Conservation (phyloP, 2,888 invertebrate species). For the Asteroscopus sphinx region DNA sequence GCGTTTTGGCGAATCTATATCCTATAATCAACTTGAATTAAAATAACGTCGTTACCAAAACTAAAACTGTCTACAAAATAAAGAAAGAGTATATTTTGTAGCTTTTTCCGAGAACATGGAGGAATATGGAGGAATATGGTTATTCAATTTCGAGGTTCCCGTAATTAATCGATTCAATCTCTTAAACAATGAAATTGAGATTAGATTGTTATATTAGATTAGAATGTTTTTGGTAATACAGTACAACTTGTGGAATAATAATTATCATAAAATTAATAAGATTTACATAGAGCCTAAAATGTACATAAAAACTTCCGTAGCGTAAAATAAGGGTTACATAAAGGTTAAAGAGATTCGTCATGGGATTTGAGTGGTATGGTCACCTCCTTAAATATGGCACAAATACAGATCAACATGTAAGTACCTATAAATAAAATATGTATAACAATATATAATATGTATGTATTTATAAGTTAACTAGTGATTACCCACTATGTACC, state of each 20-base stretch:
- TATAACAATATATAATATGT: no score
- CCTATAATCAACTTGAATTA: no score
- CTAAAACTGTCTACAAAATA: no score
- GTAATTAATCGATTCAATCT: background rate
- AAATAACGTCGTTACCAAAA: no score
- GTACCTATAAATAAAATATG: no score
- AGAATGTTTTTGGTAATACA: background rate
- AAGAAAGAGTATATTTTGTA: background rate
- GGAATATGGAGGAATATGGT: background rate
- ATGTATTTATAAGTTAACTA: no score
- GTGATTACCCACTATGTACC: no score
- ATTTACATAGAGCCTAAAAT: background rate
- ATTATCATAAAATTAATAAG: background rate
- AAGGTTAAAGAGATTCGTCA: background rate
- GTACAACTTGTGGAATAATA: background rate
- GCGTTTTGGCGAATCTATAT: no score
- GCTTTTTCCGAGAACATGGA: background rate
- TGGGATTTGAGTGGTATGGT: background rate
- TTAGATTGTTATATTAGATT: background rate
- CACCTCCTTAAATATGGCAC: no score
- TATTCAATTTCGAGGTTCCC: background rate
- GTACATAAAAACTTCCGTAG: background rate
- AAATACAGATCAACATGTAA: no score
- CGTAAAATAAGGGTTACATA: constrained; percentile 7
- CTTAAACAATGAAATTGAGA: background rate